phyloP scores from a whole-genome alignment of 2,888 invertebrate genomes.

The Tuberolachnus salignus region DNA sequence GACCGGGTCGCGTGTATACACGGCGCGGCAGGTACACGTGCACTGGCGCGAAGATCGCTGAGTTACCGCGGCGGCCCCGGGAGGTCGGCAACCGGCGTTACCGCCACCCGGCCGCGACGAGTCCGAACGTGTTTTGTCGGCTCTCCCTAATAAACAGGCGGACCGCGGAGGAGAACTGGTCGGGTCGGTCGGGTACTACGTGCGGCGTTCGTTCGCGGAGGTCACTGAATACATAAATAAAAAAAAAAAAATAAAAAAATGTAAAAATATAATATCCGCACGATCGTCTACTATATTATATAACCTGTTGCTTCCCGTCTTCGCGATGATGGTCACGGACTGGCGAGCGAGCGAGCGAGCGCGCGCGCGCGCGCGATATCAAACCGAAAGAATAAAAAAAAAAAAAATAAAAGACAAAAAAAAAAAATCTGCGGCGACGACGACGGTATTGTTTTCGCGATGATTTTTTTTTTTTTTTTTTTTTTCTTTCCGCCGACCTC shows the following conservation, averaged over 20 bases:
- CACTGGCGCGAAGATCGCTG: not conserved
- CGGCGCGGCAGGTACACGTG: no score
- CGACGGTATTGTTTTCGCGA: no score
- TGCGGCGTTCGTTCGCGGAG: conserved; percentile 6
- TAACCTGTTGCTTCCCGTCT: no score
- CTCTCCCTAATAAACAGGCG: not conserved
- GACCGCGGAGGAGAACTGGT: conserved; percentile 39
- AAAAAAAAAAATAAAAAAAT: not conserved
- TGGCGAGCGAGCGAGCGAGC: not conserved
- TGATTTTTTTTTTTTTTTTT: no score
- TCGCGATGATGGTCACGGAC: no score
- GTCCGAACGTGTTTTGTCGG: conserved; percentile 33
- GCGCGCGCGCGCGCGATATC: not conserved
- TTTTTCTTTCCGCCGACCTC: no score
- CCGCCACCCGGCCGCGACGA: not conserved
- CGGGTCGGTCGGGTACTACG: not conserved
- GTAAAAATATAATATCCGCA: not conserved
- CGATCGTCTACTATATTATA: not conserved
- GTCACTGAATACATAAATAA: conserved; percentile 18
- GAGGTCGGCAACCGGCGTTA: no score
- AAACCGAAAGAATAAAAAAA: no score
- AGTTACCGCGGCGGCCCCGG: not conserved
- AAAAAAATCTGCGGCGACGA: no score
- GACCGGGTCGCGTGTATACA: no score
- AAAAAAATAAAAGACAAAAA: not conserved